phyloP scores from a whole-genome alignment of 92 coral and sea anemone genomes.

The Chrysogorgia sp. region DNA sequence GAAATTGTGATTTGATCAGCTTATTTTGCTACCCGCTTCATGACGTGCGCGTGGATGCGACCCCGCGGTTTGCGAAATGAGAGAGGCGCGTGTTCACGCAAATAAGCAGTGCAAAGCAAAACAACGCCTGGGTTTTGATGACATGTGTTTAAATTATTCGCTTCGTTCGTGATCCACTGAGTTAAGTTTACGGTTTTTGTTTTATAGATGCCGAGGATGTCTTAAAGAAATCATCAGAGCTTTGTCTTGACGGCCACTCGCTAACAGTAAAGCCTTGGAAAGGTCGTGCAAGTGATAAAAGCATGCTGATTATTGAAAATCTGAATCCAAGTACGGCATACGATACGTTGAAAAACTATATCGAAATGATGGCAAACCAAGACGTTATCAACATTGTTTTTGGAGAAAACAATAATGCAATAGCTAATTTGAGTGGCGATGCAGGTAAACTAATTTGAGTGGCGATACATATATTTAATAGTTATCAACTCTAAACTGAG shows the following conservation, averaged over 20 bases:
- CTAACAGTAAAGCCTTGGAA: not conserved
- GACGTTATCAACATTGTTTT: constrained; percentile 16
- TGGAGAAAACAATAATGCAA: constrained; percentile 19
- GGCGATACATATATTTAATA: too few relatives aligned
- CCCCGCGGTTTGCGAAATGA: too few relatives aligned
- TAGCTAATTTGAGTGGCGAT: constrained; percentile 5
- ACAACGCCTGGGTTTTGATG: too few relatives aligned
- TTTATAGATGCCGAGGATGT: constrained; percentile 10
- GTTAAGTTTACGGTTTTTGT: not conserved
- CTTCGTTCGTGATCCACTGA: not conserved
- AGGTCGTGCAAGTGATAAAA: constrained; percentile 4
- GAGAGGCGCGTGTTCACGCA: too few relatives aligned
- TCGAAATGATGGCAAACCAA: not conserved
- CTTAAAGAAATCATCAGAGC: not conserved
- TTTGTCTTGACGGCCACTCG: not conserved
- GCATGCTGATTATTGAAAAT: constrained; percentile 11
- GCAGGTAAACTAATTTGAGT: too few relatives aligned
- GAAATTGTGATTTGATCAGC: too few relatives aligned
- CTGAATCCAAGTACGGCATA: not conserved
- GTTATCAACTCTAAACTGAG: too few relatives aligned
- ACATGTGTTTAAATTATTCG: not conserved
- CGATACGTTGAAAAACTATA: not conserved
- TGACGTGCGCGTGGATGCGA: too few relatives aligned
- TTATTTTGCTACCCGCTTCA: too few relatives aligned
- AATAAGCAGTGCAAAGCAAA: too few relatives aligned